A percentile compares a stretch with the other conserved stretches of the same genome.
These are phyloP conservation scores for Pseudomyrmex pallidus DNA, from an alignment of 1,140 invertebrate species.

Conservation along the genomic window DNA sequence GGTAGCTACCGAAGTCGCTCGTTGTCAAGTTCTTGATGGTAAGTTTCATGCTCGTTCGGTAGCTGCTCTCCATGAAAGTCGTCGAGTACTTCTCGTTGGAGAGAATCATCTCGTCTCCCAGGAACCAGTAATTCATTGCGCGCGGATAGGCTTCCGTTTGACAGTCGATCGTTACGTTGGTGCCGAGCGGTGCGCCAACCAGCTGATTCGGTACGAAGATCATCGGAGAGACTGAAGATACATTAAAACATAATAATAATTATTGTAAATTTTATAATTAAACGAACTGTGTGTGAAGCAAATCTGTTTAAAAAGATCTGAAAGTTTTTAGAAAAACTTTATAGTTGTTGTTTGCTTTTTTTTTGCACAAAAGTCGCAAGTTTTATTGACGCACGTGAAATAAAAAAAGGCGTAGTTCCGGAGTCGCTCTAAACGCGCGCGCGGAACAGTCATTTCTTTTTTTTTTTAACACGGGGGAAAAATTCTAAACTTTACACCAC, in stretches of 20 bases:
- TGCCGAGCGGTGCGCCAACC: slow-evolving; percentile 94
- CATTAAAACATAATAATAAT: slow-evolving; percentile 4
- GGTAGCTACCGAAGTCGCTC: slow-evolving; percentile 93
- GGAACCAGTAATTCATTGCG: slow-evolving; percentile 96
- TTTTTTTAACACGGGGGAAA: too few species aligned
- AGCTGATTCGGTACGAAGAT: slow-evolving; percentile 96
- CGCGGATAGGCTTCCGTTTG: slow-evolving; percentile 96
- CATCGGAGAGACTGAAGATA: slow-evolving; percentile 93
- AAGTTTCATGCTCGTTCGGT: slow-evolving; percentile 94
- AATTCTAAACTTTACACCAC: neutral
- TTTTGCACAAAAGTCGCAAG: neutral
- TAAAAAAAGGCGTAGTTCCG: neutral
- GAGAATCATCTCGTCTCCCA: slow-evolving; percentile 93
- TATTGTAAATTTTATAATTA: neutral
- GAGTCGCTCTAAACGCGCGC: neutral
- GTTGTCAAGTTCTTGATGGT: slow-evolving; percentile 92
- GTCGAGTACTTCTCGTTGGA: slow-evolving; percentile 93
- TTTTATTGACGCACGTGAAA: neutral
- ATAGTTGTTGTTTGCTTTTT: too few species aligned
- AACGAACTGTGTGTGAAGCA: neutral
- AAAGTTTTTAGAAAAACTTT: too few species aligned
- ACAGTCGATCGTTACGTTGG: slow-evolving; percentile 96
- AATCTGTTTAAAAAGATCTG: neutral
- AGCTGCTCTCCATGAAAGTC: slow-evolving; percentile 92
- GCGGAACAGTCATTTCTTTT: too few species aligned